phyloP scores from a whole-genome alignment of 2,797 vertebrate species.

The Arremon brunneinucha region DNA sequence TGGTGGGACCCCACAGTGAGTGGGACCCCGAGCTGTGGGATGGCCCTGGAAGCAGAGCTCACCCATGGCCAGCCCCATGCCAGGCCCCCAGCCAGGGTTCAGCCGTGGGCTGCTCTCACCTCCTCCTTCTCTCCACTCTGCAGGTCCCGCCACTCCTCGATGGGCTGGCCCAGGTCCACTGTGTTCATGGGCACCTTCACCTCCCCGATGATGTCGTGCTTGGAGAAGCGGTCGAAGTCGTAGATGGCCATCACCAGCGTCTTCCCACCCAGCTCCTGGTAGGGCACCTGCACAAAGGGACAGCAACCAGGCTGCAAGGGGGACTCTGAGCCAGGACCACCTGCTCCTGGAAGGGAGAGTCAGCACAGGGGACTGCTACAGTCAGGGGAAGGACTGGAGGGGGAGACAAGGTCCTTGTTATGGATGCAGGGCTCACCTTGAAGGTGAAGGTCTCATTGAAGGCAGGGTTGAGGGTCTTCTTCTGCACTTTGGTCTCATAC shows the following conservation, averaged over 20 bases:
- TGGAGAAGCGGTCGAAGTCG: constrained; percentile 97
- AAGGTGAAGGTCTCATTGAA: constrained; percentile 96
- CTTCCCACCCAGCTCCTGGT: constrained; percentile 95
- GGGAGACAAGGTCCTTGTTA: background rate
- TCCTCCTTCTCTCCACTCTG: constrained; percentile 96
- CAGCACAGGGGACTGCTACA: rapidly evolving
- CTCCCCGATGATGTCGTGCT: constrained; percentile 95
- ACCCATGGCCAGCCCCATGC: background rate
- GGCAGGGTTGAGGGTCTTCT: constrained; percentile 94
- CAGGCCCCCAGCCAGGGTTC: background rate
- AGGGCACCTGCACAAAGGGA: constrained; percentile 83
- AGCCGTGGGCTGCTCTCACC: constrained; percentile 72
- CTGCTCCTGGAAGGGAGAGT: rapidly evolving
- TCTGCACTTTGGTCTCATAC: constrained; percentile 96
- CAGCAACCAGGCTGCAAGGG: rapidly evolving
- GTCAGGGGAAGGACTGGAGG: background rate
- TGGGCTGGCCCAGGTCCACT: constrained; percentile 92
- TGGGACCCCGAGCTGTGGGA: rapidly evolving
- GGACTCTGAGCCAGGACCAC: background rate
- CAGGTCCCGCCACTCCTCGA: constrained; percentile 94
- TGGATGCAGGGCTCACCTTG: constrained; percentile 78
- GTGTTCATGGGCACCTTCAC: constrained; percentile 96
- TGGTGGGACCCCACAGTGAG: background rate
- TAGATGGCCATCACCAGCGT: constrained; percentile 95
- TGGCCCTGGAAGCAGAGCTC: background rate